Conservation (phyloP, 2,797 vertebrate species). For the Falco biarmicus region DNA sequence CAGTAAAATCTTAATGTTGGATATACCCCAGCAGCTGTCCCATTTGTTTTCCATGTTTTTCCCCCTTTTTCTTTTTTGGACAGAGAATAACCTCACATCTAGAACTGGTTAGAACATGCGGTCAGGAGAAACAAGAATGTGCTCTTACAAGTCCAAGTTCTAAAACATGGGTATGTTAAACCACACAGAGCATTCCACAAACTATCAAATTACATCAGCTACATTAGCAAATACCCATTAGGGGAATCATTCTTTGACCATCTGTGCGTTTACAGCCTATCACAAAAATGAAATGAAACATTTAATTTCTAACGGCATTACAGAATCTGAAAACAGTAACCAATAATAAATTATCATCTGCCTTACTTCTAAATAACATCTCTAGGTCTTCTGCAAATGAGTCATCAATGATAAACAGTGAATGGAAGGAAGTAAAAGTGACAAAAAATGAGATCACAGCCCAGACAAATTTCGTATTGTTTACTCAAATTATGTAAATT, state of each 20-base stretch:
- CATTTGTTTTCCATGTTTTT: neutral
- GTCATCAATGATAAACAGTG: neutral
- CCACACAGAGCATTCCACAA: neutral
- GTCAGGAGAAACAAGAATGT: neutral
- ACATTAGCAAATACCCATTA: neutral
- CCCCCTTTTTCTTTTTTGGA: neutral
- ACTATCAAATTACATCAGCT: neutral
- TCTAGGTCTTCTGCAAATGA: neutral
- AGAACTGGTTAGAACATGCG: neutral
- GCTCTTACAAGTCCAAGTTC: neutral
- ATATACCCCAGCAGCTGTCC: neutral
- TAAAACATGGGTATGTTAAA: neutral
- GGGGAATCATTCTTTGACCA: neutral
- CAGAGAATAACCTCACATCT: neutral
- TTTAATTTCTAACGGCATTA: neutral
- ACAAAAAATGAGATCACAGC: neutral
- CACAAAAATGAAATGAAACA: neutral
- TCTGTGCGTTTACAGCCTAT: neutral
- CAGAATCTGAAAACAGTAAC: neutral
- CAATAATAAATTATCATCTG: neutral
- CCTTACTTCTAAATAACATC: neutral
- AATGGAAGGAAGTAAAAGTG: neutral
- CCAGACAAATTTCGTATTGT: neutral
- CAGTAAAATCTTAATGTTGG: neutral
- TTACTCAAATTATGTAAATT: neutral